phyloP scores from a whole-genome alignment of 2,113 vertebrate species.

The Anoura caudifer region DNA sequence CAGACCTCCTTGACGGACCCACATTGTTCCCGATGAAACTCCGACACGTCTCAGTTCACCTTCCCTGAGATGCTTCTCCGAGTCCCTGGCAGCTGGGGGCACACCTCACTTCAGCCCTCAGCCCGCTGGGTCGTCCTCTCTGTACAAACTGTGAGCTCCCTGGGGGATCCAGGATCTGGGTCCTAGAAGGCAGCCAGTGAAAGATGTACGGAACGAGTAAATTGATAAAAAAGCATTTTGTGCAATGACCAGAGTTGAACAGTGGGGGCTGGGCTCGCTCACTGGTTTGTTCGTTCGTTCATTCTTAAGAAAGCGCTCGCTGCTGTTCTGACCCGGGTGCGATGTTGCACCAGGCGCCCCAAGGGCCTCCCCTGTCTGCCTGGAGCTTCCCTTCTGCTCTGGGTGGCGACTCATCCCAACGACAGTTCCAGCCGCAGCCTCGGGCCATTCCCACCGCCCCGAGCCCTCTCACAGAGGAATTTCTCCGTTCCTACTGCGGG shows the following conservation, averaged over 20 bases:
- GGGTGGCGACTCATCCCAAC: background rate
- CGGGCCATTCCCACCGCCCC: background rate
- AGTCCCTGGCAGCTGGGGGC: background rate
- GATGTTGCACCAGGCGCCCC: background rate
- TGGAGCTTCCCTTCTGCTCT: background rate
- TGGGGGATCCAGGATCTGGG: background rate
- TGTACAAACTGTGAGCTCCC: background rate
- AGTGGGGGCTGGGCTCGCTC: background rate
- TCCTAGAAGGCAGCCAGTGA: background rate
- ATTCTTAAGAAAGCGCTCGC: background rate
- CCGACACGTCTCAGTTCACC: background rate
- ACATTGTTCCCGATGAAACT: background rate
- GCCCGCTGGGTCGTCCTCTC: background rate
- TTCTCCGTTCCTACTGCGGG: conserved; percentile 40
- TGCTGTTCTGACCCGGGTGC: background rate
- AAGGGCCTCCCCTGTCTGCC: background rate
- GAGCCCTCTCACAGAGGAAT: background rate
- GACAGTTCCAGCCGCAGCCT: background rate
- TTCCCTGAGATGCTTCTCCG: background rate
- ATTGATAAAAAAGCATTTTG: background rate
- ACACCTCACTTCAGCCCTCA: background rate
- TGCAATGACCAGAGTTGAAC: background rate
- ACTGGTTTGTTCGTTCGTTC: background rate
- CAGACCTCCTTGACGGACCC: background rate
- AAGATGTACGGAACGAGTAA: background rate